phyloP scores from a whole-genome alignment of 92 coral and sea anemone species.

The Porites lobata region DNA sequence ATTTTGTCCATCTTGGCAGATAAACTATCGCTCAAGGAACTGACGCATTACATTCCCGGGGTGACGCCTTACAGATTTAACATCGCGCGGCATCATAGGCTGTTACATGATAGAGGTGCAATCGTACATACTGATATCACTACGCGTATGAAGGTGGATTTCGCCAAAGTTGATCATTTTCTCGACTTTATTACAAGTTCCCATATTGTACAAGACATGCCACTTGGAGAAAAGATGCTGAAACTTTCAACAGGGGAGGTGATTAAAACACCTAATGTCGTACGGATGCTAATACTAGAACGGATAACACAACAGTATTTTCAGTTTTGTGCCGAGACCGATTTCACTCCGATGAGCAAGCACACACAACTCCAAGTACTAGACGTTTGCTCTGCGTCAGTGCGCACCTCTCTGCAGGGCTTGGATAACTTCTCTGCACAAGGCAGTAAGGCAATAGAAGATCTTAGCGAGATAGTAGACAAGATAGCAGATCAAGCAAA shows the following conservation, averaged over 20 bases:
- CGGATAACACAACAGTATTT: slow-evolving; percentile 65
- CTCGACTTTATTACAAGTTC: slow-evolving; percentile 67
- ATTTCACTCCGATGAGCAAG: slow-evolving; percentile 62
- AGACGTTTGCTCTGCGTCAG: slow-evolving; percentile 62
- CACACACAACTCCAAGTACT: slow-evolving; percentile 56
- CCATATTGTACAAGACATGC: slow-evolving; percentile 67
- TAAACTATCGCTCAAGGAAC: slow-evolving; percentile 25
- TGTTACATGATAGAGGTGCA: slow-evolving; percentile 36
- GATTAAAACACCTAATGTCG: slow-evolving; percentile 67
- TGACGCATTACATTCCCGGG: slow-evolving; percentile 45
- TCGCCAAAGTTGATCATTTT: slow-evolving; percentile 47
- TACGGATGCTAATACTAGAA: slow-evolving; percentile 56
- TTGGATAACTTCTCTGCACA: slow-evolving; percentile 67
- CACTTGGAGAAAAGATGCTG: slow-evolving; percentile 63
- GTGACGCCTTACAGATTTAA: slow-evolving; percentile 39
- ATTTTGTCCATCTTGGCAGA: slow-evolving; percentile 28
- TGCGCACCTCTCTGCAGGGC: slow-evolving; percentile 68
- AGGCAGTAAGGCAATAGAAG: slow-evolving; percentile 59
- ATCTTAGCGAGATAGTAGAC: slow-evolving; percentile 48
- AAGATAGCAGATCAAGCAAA: slow-evolving; percentile 36
- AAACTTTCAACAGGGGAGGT: slow-evolving; percentile 60
- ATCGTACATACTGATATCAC: slow-evolving; percentile 15
- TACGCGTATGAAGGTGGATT: slow-evolving; percentile 52
- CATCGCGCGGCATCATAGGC: slow-evolving; percentile 47
- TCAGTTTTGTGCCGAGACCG: slow-evolving; percentile 61